Base-by-base conservation (phyloP, 2,888 invertebrate species). In the Drosophila algonquin region DNA sequence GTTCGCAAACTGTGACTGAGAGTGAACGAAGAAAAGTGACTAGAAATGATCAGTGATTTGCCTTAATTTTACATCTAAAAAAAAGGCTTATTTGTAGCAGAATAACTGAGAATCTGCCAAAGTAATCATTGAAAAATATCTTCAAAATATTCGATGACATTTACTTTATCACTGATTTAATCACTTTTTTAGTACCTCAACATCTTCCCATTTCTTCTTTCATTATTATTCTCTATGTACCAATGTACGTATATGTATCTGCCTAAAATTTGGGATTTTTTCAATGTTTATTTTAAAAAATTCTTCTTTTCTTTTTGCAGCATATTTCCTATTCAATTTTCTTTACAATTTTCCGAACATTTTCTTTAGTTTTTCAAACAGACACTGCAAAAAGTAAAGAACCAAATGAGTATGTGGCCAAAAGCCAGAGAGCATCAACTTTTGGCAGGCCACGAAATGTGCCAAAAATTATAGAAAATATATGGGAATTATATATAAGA, bases 391-490 rank as follows among this genome's bases (percentile, higher is more conserved):
- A 14, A n/a, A 40, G 7, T 40, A 6, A 40, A n/a, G 40, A 14
- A 40, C 6, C 40, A 2, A 40, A 14, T 40, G 40, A 40, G 40
- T 40, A 2, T 40, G 40, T 40, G 40, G 40, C 40, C 40, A 79
- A 71, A 75, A 75, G 70, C 69, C 24, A 47, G 16, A 53, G 16
- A 30, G 52, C 21, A 70, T 47, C 40, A 10, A 14, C 9, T 30
- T 51, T 77, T 79, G 69, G 73, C 79, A 68, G 55, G 60, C 51
- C 44, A 63, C 47, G 52, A 65, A 63, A 68, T 81, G 79, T 76
- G 75, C 61, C 50, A 84, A 76, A 78, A 68, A 71, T 59, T 58
- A 60, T 45, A 48, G 45, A 67, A 58, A 18, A 58, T 48, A 52
- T 8, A 46, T 46, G 65, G 60, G 50, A 47, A 14, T 47, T 32